Evolutionary conservation across 2,797 vertebrate genomes (phyloP), one percentile per base, ranked within the genome.

Genomic region (Novumbra hubbsi): DNA sequence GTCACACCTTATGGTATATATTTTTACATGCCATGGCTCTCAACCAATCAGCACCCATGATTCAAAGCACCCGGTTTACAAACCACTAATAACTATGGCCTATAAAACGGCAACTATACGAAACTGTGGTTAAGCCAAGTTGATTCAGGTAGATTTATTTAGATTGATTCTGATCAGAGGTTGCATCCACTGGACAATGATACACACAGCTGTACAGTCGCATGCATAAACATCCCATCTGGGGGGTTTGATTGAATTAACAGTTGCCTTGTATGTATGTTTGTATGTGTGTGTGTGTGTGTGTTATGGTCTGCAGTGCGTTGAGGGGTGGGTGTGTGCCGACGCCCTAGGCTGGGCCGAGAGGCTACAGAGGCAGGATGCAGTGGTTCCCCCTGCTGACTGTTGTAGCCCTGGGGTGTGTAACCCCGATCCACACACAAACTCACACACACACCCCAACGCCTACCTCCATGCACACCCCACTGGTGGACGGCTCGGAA

Each of bases 401-500:
- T 57, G 62, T 64, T 28, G 84, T 89, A 86, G 87, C 87, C 88
- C 83, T 92, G 85, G 90, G 91, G 83, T 91, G 88, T 76, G 90
- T 82, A 84, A 76, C 84, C 78, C 81, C 89, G 71, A 90, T 85
- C 75, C 65, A 45, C 84, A 83, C 90, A 57, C 55, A 57, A 1
- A 89, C 89, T 3, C 91, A 88, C 80, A 81, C 83, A 78, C 90
- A 90, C 79, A 91, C 90, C 81, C 90, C 90, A 0, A 91, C 90
- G 77, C 90, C 90, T 80, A 91, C 90, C 81, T 91, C 90, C 82
- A 92, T 90, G n/a, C 90, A 90, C 81, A 93, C 92, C 74, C 93
- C 93, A 82, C 85, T 94, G 19, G 91, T 94, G 82, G 93, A 94
- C 80, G 90, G 88, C 84, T 93, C 92, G 0, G 92, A 93, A 83